These are phyloP conservation scores for Spatulosminthurus flaviceps DNA, from an alignment of 2,888 invertebrate species.

Conservation along the genomic window DNA sequence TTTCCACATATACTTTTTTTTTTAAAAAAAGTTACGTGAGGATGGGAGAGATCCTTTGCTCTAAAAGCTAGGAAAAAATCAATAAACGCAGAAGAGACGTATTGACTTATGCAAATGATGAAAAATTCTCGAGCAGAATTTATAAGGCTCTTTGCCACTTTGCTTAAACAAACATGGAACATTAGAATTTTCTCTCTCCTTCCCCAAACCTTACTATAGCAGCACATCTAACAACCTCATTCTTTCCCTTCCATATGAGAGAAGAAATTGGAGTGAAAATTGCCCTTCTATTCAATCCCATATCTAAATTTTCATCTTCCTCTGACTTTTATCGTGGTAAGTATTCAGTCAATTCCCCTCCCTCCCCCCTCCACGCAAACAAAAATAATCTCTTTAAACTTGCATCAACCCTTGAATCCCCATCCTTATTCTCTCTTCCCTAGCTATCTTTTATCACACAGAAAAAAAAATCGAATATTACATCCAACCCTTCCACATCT, in stretches of 20 bases:
- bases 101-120: slow-evolving; percentile 52
- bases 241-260: background rate
- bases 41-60: background rate
- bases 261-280: background rate
- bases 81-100: slow-evolving; percentile 50
- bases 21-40: slow-evolving; percentile 2
- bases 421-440: background rate
- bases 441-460: no score
- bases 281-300: background rate
- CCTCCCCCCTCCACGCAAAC: background rate
- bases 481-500: background rate
- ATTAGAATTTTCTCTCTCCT: slow-evolving; percentile 16
- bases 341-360: background rate
- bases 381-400: slow-evolving; percentile 9
- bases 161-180: slow-evolving; percentile 49
- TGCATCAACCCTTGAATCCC: background rate
- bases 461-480: no score
- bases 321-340: background rate
- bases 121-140: slow-evolving; percentile 46
- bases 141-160: slow-evolving; percentile 53
- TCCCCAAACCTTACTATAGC: no score
- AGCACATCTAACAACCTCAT: background rate
- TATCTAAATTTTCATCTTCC: slow-evolving; percentile 18
- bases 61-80: slow-evolving; percentile 21
- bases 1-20: no score